Evolutionary conservation across 1,140 invertebrate species (phyloP).

Genomic region (Heterodera schachtii): DNA sequence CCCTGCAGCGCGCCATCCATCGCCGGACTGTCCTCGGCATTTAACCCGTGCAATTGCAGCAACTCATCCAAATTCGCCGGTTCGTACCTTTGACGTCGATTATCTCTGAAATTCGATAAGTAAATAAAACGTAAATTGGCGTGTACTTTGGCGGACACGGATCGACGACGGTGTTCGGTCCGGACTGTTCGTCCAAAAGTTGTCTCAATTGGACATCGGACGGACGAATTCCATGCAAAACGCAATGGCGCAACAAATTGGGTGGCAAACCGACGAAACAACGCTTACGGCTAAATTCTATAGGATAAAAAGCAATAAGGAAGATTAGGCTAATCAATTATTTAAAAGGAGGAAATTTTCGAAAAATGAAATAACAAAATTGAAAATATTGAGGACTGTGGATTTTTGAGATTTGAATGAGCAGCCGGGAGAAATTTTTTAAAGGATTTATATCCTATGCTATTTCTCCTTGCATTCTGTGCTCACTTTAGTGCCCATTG

Average conservation of each 20-base stretch:
- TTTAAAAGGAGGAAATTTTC: too few relatives aligned
- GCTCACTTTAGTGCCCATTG: conserved; percentile 42
- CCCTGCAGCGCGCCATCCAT: neutral
- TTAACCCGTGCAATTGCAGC: neutral
- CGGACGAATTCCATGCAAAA: conserved; percentile 32
- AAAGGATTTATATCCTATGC: too few relatives aligned
- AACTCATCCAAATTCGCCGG: conserved; percentile 4
- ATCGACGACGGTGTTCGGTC: conserved; percentile 12
- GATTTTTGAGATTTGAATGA: too few relatives aligned
- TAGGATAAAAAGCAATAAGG: conserved; percentile 5
- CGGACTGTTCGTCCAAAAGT: conserved; percentile 8
- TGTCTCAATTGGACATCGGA: conserved; percentile 7
- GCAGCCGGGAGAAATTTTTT: too few relatives aligned
- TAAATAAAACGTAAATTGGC: too few relatives aligned
- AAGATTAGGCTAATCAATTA: conserved; percentile 7
- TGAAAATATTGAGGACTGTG: too few relatives aligned
- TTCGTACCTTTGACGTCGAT: conserved; percentile 9
- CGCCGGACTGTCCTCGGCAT: neutral
- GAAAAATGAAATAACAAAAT: too few relatives aligned
- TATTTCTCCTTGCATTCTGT: too few relatives aligned
- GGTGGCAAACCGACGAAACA: conserved; percentile 43
- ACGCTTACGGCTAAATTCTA: conserved; percentile 33
- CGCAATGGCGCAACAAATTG: conserved; percentile 41
- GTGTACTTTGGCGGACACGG: conserved; percentile 29
- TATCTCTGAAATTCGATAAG: neutral